Evolutionary conservation across 2,113 vertebrate species (phyloP).

Genomic region (Cyprinodon tularosa): DNA sequence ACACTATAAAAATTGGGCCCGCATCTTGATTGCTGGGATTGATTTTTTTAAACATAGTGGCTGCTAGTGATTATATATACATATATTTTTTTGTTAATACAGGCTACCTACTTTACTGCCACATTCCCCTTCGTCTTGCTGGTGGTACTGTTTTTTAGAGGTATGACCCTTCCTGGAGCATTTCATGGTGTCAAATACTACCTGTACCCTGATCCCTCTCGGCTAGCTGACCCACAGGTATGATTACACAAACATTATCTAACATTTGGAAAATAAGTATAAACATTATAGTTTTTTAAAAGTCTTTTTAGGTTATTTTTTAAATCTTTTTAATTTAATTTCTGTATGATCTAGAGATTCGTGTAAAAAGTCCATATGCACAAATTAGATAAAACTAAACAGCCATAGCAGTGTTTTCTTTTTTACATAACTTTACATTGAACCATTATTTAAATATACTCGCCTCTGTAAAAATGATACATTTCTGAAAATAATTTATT

Average conservation of each 20-base stretch:
- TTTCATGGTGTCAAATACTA: slow-evolving; percentile 86
- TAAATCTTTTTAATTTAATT: not conserved
- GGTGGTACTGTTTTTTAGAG: slow-evolving; percentile 84
- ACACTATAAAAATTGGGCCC: no score
- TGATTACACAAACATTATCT: not conserved
- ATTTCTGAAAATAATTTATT: not conserved
- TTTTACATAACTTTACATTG: not conserved
- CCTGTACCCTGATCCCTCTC: slow-evolving; percentile 84
- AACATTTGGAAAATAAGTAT: no score
- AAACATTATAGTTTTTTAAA: not conserved
- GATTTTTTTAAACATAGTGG: not conserved
- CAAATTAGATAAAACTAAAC: not conserved
- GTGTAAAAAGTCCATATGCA: not conserved
- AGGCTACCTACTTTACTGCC: slow-evolving; percentile 92
- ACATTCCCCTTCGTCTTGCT: slow-evolving; percentile 90
- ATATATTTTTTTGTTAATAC: not conserved
- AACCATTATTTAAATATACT: not conserved
- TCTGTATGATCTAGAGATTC: not conserved
- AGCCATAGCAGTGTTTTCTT: not conserved
- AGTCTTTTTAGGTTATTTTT: not conserved
- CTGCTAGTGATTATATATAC: not conserved
- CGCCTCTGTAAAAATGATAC: not conserved
- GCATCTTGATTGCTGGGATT: no score
- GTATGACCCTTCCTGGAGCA: slow-evolving; percentile 87
- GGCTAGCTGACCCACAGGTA: slow-evolving; percentile 89